phyloP scores from a whole-genome alignment of 2,113 vertebrate species.

The Pachypanchax playfairii region DNA sequence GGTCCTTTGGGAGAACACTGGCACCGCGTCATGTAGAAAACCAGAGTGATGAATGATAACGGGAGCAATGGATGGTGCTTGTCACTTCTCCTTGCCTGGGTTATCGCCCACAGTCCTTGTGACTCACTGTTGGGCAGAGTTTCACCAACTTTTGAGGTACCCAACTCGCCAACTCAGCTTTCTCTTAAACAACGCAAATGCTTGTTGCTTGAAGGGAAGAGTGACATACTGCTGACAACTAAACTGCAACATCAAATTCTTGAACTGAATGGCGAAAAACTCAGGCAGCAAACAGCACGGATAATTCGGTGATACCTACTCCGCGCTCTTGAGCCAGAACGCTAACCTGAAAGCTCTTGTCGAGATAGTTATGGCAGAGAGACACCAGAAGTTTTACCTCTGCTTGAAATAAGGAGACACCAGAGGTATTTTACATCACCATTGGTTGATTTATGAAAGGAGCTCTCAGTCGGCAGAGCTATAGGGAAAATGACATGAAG shows the following conservation, averaged over 20 bases:
- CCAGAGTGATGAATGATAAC: slow-evolving; percentile 48
- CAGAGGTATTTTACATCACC: not conserved
- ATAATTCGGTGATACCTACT: not conserved
- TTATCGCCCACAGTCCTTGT: slow-evolving; percentile 21
- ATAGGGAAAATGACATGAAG: not conserved
- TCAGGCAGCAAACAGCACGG: not conserved
- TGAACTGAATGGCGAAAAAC: not conserved
- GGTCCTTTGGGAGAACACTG: slow-evolving; percentile 54
- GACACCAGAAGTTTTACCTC: not conserved
- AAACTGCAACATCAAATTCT: slow-evolving; percentile 13
- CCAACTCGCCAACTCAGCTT: slow-evolving; percentile 44
- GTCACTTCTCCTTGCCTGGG: slow-evolving; percentile 34
- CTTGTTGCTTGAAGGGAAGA: slow-evolving; percentile 30
- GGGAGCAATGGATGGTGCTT: slow-evolving; percentile 27
- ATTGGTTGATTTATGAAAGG: not conserved
- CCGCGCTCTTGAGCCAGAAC: not conserved
- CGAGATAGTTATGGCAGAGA: not conserved
- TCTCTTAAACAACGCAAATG: slow-evolving; percentile 51
- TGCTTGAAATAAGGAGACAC: not conserved
- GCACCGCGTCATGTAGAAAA: slow-evolving; percentile 50
- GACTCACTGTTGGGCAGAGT: slow-evolving; percentile 40
- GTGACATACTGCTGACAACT: slow-evolving; percentile 36
- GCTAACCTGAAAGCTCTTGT: not conserved
- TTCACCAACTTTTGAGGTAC: slow-evolving; percentile 48
- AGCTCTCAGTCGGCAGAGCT: not conserved